Evolutionary conservation across 2,113 vertebrate species (phyloP), one percentile per base, ranked within the genome.

Genomic region (Macaca nemestrina): DNA sequence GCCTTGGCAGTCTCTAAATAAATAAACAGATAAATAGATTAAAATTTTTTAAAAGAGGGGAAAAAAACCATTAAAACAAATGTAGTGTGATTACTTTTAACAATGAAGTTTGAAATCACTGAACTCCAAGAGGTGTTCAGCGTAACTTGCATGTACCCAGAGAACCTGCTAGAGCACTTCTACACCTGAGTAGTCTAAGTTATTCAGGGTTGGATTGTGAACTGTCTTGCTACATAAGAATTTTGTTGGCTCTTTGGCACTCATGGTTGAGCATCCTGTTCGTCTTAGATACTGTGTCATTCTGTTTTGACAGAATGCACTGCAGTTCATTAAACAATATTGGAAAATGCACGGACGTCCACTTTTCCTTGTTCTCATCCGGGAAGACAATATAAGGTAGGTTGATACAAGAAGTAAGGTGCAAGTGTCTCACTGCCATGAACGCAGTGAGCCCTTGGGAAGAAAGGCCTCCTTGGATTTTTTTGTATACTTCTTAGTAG

Each of bases 281-380:
- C 14, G 40, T 73, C 32, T 83, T 17, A 76, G 50, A 22, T 11
- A 10, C 25, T 20, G 4, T 9, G 0, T 35, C 6, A 2, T 96
- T 93, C 50, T 98, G 50, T 97, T 92, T 97, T 35, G 73, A 48
- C 97, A 99, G 99, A 99, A 99, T 0, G 99, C 99, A 17, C 98
- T 99, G 93, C 99, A 99, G 99, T 99, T 99, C 99, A 99, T 99
- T 98, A 99, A 99, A 97, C 99, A 99, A 94, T 99, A 99, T 81
- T 99, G 99, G 99, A 99, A 99, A 96, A 99, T 99, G 99, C 99
- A 99, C 2, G 99, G 99, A 27, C 99, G 99, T 13, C 99, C 99
- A 7, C 98, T 99, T 40, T 99, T 99, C 57, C 99, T 99, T 85
- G 99, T 99, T 4, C 99, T 99, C 52, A 99, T 99, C 98, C 99